phyloP scores from a whole-genome alignment of 2,888 invertebrate species.

The Beris morrisii region DNA sequence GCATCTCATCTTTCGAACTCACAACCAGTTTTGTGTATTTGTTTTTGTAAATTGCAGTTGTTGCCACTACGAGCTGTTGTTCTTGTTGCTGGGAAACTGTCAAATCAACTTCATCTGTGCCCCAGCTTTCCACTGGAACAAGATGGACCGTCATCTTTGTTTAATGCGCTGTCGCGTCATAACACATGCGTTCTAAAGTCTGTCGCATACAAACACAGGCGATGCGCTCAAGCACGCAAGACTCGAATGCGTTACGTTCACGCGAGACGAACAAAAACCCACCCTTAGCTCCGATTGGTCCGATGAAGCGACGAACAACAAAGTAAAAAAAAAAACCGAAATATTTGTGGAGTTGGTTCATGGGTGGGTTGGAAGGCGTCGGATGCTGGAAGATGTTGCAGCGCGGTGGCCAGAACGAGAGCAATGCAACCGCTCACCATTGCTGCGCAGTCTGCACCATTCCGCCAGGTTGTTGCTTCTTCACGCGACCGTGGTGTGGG shows the following conservation, averaged over 20 bases:
- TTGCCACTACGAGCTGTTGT: slow-evolving; percentile 14
- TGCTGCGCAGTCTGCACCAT: slow-evolving; percentile 1
- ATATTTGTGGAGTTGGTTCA: background rate
- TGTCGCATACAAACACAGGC: background rate
- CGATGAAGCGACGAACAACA: background rate
- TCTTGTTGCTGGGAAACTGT: slow-evolving; percentile 19
- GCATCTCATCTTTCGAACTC: background rate
- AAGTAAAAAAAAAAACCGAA: slow-evolving; percentile 9
- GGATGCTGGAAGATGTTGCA: slow-evolving; percentile 14
- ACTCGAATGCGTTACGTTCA: background rate
- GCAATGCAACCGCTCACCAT: slow-evolving; percentile 13
- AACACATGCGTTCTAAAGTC: too few species aligned
- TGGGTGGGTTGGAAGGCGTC: background rate
- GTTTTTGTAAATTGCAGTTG: slow-evolving; percentile 5
- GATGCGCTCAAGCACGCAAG: slow-evolving; percentile 15
- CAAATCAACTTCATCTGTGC: slow-evolving; percentile 13
- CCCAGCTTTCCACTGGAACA: background rate
- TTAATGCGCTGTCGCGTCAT: too few species aligned
- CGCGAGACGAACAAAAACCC: slow-evolving; percentile 13
- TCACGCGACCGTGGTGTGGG: too few species aligned
- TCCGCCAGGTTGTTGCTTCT: too few species aligned
- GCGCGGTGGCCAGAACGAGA: slow-evolving; percentile 3
- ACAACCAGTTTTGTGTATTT: slow-evolving; percentile 10
- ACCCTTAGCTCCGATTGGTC: slow-evolving; percentile 25
- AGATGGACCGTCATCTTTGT: too few species aligned